A percentile compares a stretch with the other conserved stretches of the same genome.
phyloP scores from a whole-genome alignment of 2,113 vertebrate species.

The Crocuta crocuta region DNA sequence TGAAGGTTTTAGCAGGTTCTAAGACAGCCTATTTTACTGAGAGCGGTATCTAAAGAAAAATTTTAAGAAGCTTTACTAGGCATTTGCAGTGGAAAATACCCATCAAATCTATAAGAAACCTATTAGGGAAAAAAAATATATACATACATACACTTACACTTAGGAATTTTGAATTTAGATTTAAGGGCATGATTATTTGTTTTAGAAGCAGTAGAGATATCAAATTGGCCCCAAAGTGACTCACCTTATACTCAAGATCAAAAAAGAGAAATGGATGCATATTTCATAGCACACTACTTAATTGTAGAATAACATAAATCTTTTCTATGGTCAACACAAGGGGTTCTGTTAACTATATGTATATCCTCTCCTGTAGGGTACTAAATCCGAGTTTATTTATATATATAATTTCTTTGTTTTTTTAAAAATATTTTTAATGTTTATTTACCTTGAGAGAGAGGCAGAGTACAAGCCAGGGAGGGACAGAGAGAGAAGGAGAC shows the following conservation, averaged over 20 bases:
- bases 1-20: not conserved
- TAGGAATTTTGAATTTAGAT: not conserved
- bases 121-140: not conserved
- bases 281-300: not conserved
- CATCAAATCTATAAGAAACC: not conserved
- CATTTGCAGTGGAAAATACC: not conserved
- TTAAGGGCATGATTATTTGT: not conserved
- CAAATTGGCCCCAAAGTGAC: not conserved
- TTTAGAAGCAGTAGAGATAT: constrained; percentile 3
- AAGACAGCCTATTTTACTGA: not conserved
- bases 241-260: not conserved
- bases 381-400: not conserved
- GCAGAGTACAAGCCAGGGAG: too few species aligned
- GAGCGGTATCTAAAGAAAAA: not conserved
- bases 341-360: not conserved
- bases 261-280: not conserved
- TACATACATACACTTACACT: not conserved
- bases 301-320: not conserved
- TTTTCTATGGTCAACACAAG: not conserved
- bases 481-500: too few species aligned
- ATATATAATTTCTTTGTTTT: not conserved
- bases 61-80: not conserved
- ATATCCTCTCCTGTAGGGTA: not conserved
- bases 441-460: too few species aligned
- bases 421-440: too few species aligned